Evolutionary conservation across 2,888 invertebrate genomes (phyloP).

Genomic region (Geophilus truncorum): DNA sequence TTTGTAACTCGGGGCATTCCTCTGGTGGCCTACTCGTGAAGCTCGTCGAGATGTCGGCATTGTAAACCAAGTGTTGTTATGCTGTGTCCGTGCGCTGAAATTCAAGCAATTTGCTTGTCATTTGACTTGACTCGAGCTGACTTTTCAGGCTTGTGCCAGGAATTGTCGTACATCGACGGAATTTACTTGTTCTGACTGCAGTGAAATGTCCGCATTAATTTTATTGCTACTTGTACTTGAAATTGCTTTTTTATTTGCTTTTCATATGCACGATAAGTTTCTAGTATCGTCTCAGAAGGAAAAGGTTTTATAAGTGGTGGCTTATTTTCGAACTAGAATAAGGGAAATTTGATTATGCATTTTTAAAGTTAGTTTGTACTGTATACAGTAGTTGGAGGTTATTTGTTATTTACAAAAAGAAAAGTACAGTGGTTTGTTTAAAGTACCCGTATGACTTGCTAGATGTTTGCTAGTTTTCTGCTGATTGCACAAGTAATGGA

Average conservation of each 20-base stretch:
- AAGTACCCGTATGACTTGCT: no score
- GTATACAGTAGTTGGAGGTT: no score
- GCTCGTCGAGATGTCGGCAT: background rate
- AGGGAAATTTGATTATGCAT: background rate
- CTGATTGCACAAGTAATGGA: no score
- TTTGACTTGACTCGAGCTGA: background rate
- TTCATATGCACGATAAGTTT: background rate
- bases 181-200: background rate
- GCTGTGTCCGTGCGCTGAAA: background rate
- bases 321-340: background rate
- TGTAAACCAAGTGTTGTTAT: background rate
- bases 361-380: background rate
- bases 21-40: background rate
- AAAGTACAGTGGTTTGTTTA: no score
- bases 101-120: constrained; percentile 1
- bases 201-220: constrained; percentile 12
- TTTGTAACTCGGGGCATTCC: background rate
- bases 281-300: background rate
- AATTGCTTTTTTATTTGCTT: constrained; percentile 7
- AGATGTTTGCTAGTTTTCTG: no score
- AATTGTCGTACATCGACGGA: background rate
- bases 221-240: background rate
- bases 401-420: no score
- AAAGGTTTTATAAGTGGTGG: background rate
- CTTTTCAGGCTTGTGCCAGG: background rate